Evolutionary conservation across 2,113 vertebrate genomes (phyloP).

Genomic region (Piaya cayana): DNA sequence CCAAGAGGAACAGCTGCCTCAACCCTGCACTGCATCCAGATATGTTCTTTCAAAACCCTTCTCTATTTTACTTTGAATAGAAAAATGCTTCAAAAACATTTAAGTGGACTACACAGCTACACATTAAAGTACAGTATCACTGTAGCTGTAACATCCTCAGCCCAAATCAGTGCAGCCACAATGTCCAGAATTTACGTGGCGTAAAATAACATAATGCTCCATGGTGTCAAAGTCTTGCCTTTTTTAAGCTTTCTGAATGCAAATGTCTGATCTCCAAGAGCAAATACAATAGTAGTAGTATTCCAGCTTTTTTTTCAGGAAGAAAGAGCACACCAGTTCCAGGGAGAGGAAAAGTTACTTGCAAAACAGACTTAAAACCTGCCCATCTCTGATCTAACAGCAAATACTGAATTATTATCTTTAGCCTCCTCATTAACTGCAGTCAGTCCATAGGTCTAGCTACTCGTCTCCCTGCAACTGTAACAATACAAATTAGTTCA

Average conservation of each 20-base stretch:
- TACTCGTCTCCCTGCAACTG: background rate
- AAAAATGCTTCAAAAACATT: background rate
- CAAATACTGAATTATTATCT: background rate
- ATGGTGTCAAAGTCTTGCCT: background rate
- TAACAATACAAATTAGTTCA: background rate
- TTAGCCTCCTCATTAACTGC: background rate
- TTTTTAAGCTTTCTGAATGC: background rate
- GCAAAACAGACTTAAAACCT: background rate
- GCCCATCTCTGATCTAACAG: background rate
- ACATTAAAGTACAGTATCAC: background rate
- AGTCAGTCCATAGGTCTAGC: background rate
- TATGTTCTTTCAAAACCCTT: background rate
- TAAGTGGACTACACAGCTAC: background rate
- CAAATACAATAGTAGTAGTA: background rate
- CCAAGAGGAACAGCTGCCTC: background rate
- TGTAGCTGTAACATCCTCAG: background rate
- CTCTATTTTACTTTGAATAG: background rate
- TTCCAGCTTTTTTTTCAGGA: background rate
- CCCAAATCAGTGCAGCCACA: background rate
- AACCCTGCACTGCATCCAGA: background rate
- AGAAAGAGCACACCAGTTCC: background rate
- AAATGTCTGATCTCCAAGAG: background rate
- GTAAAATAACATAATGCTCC: background rate
- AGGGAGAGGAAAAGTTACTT: background rate
- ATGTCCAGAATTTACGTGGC: background rate